Percentiles rank a stretch among this genome's conserved stretches.
Conservation (phyloP, 2,113 vertebrate genomes). For the Isichthys henryi region DNA sequence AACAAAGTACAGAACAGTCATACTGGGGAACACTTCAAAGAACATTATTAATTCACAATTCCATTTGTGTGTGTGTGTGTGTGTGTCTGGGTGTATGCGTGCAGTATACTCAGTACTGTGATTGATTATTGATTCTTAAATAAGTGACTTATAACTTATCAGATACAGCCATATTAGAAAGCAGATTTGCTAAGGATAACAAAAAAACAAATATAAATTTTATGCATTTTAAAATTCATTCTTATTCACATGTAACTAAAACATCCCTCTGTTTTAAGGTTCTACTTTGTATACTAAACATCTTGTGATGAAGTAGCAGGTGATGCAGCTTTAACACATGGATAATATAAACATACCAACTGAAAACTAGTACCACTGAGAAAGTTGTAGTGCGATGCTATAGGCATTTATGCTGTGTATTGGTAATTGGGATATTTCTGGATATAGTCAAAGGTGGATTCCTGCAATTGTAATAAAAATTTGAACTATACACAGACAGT, state of each 20-base stretch:
- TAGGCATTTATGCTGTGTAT: neutral
- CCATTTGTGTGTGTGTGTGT: too few species aligned
- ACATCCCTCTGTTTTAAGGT: neutral
- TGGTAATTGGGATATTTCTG: neutral
- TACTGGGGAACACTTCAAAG: neutral
- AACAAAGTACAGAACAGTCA: neutral
- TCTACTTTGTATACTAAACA: neutral
- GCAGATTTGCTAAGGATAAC: neutral
- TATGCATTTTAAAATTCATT: neutral
- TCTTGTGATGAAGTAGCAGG: neutral
- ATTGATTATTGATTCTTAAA: neutral
- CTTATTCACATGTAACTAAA: neutral
- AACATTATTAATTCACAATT: neutral
- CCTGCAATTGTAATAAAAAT: neutral
- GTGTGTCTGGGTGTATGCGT: too few species aligned
- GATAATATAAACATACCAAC: neutral
- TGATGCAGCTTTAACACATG: neutral
- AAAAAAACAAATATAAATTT: neutral
- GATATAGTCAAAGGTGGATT: neutral
- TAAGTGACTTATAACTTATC: neutral
- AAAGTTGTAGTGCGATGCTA: neutral
- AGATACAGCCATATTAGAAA: neutral
- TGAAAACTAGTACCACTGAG: neutral
- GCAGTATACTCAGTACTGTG: neutral
- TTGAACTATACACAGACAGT: neutral